phyloP scores from a whole-genome alignment of 35 echinoderm and acorn worm genomes.

The Lytechinus variegatus region DNA sequence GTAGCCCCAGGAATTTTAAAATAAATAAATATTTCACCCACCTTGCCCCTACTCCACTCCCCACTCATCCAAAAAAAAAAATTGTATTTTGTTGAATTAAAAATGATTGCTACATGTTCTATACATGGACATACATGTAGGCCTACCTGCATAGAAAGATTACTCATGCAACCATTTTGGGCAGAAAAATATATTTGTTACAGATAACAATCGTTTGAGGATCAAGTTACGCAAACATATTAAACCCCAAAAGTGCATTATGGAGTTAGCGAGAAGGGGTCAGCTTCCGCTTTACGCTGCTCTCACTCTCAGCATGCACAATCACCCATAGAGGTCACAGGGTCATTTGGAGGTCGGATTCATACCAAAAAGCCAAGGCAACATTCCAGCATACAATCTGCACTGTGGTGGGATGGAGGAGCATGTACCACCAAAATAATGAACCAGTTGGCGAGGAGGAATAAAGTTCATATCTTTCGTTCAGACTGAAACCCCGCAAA shows the following conservation, averaged over 20 bases:
- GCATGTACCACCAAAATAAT: not conserved
- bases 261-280: not conserved
- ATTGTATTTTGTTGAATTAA: too few species aligned
- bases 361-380: conserved; percentile 24
- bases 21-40: too few species aligned
- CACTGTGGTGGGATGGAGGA: not conserved
- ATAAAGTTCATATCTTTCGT: not conserved
- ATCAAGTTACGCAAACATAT: not conserved
- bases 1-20: too few species aligned
- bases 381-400: not conserved
- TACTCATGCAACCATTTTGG: not conserved
- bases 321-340: not conserved
- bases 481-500: not conserved
- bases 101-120: too few species aligned
- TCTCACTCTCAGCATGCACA: conserved; percentile 7
- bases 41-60: too few species aligned
- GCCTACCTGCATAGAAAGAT: not conserved
- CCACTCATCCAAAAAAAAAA: too few species aligned
- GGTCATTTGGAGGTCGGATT: conserved; percentile 24
- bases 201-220: not conserved
- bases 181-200: not conserved
- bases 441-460: not conserved
- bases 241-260: conserved; percentile 27
- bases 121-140: too few species aligned
- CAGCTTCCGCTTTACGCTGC: conserved; percentile 3